Percentiles rank a stretch among this genome's conserved stretches.
phyloP scores from a whole-genome alignment of 2,797 vertebrate genomes.

The Phoxinus dragarum region DNA sequence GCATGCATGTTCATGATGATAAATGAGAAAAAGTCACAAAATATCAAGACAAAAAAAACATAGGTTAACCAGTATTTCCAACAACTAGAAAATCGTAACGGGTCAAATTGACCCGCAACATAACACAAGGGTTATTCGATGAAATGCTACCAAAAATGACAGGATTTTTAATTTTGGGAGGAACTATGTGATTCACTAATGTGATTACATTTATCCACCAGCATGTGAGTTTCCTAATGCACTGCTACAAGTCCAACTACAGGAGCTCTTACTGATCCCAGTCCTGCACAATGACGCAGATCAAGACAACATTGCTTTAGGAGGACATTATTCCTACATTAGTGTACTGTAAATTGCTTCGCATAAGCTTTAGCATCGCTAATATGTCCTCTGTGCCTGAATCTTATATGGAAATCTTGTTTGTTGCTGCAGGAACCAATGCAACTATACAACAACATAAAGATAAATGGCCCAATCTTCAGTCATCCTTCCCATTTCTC shows the following conservation, averaged over 20 bases:
- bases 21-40: too few relatives aligned
- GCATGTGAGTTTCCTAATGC: neutral
- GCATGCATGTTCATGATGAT: too few relatives aligned
- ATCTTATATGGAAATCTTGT: neutral
- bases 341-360: neutral
- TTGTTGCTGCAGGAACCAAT: slow-evolving; percentile 5
- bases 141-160: neutral
- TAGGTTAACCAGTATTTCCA: too few relatives aligned
- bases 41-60: too few relatives aligned
- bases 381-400: neutral
- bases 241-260: neutral
- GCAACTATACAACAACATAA: slow-evolving; percentile 6
- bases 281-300: neutral
- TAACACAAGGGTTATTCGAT: too few relatives aligned
- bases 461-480: slow-evolving; percentile 11
- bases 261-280: neutral
- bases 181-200: neutral
- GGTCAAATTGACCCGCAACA: too few relatives aligned
- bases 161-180: neutral
- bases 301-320: neutral
- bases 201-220: neutral
- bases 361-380: neutral
- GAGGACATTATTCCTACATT: slow-evolving; percentile 1
- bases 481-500: neutral
- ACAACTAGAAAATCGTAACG: too few relatives aligned